These are phyloP conservation scores for Epizoanthus stellaris DNA, from an alignment of 92 coral and sea anemone species.

Conservation along the genomic window DNA sequence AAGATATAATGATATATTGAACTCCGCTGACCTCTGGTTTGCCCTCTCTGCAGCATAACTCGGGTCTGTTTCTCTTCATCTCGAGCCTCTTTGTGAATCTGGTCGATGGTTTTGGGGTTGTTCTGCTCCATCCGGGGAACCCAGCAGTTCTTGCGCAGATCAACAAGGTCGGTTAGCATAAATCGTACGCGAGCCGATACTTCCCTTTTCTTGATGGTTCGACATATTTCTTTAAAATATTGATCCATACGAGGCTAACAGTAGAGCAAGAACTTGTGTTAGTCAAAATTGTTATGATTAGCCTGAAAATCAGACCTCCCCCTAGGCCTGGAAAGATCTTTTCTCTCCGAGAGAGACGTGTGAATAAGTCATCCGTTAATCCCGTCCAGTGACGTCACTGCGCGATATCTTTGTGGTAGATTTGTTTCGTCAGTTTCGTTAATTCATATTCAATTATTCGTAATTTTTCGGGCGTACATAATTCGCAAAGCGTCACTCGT, in stretches of 20 bases:
- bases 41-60: slow-evolving; percentile 53
- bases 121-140: slow-evolving; percentile 92
- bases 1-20: background rate
- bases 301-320: no score
- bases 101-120: slow-evolving; percentile 96
- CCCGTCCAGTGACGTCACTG: no score
- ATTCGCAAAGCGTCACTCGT: no score
- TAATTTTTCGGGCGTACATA: no score
- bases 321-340: no score
- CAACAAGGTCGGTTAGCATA: slow-evolving; percentile 91
- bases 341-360: no score
- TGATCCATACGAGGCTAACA: slow-evolving; percentile 91
- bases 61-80: slow-evolving; percentile 73
- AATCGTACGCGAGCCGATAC: slow-evolving; percentile 85
- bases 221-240: slow-evolving; percentile 79
- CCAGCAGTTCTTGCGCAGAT: slow-evolving; percentile 82
- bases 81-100: slow-evolving; percentile 93
- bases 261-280: background rate
- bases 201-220: slow-evolving; percentile 68
- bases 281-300: no score
- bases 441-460: no score
- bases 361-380: no score
- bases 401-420: no score
- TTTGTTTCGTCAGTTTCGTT: no score
- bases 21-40: slow-evolving; percentile 51